Evolutionary conservation across 2,888 invertebrate genomes (phyloP).

Genomic region (Acrobasis repandana): DNA sequence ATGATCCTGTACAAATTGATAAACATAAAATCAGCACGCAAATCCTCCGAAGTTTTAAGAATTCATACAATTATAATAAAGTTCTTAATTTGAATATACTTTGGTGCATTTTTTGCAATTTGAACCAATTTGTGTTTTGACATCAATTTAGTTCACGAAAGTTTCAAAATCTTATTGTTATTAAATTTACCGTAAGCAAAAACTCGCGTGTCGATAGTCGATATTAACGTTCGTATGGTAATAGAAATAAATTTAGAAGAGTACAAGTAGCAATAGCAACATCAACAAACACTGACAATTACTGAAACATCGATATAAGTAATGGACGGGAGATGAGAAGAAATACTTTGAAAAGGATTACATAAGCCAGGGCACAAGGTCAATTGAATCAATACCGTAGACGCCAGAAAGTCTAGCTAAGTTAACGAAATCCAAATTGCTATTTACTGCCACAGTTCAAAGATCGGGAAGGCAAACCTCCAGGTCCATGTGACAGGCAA

Average conservation of each 20-base stretch:
- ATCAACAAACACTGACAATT: neutral
- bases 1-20: constrained; percentile 27
- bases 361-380: constrained; percentile 60
- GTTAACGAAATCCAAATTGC: constrained; percentile 35
- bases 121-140: too few species aligned
- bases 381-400: constrained; percentile 64
- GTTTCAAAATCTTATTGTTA: too few species aligned
- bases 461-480: neutral
- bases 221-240: too few species aligned
- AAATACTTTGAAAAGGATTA: constrained; percentile 50
- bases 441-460: constrained; percentile 6
- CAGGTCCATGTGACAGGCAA: neutral
- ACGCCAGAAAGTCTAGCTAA: constrained; percentile 60
- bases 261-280: too few species aligned
- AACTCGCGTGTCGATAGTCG: too few species aligned
- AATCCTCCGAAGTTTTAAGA: too few species aligned
- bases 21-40: neutral
- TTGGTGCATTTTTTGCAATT: too few species aligned
- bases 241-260: too few species aligned
- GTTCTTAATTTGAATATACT: too few species aligned
- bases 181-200: too few species aligned
- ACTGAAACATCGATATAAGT: neutral
- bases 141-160: too few species aligned
- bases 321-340: constrained; percentile 33
- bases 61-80: too few species aligned